A percentile compares a stretch with the other conserved stretches of the same genome.
Conservation (phyloP, 2,888 invertebrate species). For the Xylophagus ater region DNA sequence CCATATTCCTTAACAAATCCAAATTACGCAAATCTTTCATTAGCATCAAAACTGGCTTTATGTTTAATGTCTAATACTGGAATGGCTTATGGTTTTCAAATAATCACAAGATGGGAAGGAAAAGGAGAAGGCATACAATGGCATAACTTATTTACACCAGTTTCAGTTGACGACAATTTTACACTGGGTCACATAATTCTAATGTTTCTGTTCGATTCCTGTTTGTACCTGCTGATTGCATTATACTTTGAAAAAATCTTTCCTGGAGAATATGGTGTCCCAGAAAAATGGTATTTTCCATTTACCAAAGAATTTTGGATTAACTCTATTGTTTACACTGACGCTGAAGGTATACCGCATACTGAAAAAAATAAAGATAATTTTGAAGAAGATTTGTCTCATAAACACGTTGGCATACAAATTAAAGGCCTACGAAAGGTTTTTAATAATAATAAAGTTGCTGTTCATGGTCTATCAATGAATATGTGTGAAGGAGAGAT, state of each 20-base stretch:
- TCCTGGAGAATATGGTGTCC: constrained; percentile 72
- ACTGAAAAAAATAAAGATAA: constrained; percentile 2
- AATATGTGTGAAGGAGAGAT: constrained; percentile 51
- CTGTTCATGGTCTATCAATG: constrained; percentile 53
- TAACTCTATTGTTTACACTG: constrained; percentile 1
- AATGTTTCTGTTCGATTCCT: constrained; percentile 54
- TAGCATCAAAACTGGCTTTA: constrained; percentile 46
- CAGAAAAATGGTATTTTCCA: constrained; percentile 66
- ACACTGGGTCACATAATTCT: constrained; percentile 55
- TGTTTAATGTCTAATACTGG: constrained; percentile 62
- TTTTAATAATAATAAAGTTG: constrained; percentile 41
- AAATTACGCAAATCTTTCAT: constrained; percentile 49
- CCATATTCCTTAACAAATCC: constrained; percentile 57
- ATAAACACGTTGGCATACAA: constrained; percentile 36
- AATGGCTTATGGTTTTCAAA: constrained; percentile 48
- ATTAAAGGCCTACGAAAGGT: constrained; percentile 50
- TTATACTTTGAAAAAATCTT: constrained; percentile 71
- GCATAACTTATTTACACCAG: constrained; percentile 45
- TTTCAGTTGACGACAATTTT: constrained; percentile 52
- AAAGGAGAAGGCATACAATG: constrained; percentile 44
- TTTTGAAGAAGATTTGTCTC: constrained; percentile 1
- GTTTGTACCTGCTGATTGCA: constrained; percentile 60
- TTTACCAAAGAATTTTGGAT: constrained; percentile 46
- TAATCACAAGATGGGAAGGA: constrained; percentile 31
- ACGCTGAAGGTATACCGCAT: constrained; percentile 1